Evolutionary conservation across 1,140 invertebrate species (phyloP), one percentile per base, ranked within the genome.

Genomic region (Dermatophagoides farinae): DNA sequence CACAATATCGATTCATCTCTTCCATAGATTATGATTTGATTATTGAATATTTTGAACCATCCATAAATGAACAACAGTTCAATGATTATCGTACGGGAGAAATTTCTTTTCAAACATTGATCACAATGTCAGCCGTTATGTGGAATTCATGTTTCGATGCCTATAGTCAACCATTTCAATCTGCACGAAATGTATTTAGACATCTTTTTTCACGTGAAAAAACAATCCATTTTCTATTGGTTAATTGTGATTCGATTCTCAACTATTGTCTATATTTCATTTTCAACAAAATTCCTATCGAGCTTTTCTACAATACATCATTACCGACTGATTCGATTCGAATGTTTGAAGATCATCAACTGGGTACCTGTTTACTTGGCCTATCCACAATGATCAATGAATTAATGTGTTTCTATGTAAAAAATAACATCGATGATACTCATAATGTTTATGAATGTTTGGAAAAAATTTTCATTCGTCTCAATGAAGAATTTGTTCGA

Each of bases 11-110:
- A 18, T 69, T 91, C 18, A 79, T 82, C 11, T 71, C 73, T 37
- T 77, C 80, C 69, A 79, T 82, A 41, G 80, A 82, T 37, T 77
- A 81, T 57, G 78, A 81, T 67, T 74, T 91, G 52, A 87, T 85
- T 6, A 80, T 82, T 85, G 87, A 55, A 12, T 11, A 40, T 38
- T 25, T 55, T 38, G 10, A 38, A 38, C 14, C 84, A 2, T 84
- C 84, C 20, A 81, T 85, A 8, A 78, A 77, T 63, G 78, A 80
- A 62, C 86, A 86, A 20, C n/a, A n/a, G n/a, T n/a, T 72, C 68
- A 20, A 73, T 76, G 18, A 82, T 14, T 5, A 55, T 55, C 12
- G 14, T 39, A 55, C 53, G 1, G 20, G 23, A 5, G 53, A 55
- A 41, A 23, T 55, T 12, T 55, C 53, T 39, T 55, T 55, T 55